A percentile compares a stretch with the other conserved stretches of the same genome.
phyloP scores from a whole-genome alignment of 1,140 invertebrate species.

The Neelides sp. region DNA sequence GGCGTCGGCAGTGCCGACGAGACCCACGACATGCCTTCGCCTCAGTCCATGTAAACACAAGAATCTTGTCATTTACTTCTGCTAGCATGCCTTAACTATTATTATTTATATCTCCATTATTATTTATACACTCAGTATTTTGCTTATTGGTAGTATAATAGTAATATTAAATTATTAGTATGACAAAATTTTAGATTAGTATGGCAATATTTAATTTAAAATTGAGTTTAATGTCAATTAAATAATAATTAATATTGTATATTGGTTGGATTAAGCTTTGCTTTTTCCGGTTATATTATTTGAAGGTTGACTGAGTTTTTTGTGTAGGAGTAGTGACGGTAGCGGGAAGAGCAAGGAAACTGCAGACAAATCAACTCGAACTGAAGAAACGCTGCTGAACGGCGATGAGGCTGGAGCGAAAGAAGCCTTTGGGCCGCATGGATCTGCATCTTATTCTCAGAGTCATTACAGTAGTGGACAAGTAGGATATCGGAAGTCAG shows the following conservation, averaged over 20 bases:
- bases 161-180: no score
- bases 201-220: no score
- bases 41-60: constrained; percentile 25
- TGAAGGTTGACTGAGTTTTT: constrained; percentile 8
- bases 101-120: no score
- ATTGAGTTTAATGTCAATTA: no score
- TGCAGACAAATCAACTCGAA: constrained; percentile 43
- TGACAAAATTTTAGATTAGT: no score
- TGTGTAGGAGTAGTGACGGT: constrained; percentile 4
- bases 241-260: background rate
- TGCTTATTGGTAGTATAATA: no score
- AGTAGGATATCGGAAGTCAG: constrained; percentile 19
- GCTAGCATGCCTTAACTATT: no score
- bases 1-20: constrained; percentile 29
- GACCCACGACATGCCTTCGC: constrained; percentile 23
- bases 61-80: no score
- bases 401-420: constrained; percentile 20
- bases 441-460: no score
- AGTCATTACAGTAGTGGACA: constrained; percentile 17
- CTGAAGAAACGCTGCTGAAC: constrained; percentile 33
- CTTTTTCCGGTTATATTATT: background rate
- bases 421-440: no score
- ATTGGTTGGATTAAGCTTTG: background rate
- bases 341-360: constrained; percentile 31
- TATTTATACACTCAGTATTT: no score